Conservation (phyloP, 2,888 invertebrate species). For the Pyrgus malvae region DNA sequence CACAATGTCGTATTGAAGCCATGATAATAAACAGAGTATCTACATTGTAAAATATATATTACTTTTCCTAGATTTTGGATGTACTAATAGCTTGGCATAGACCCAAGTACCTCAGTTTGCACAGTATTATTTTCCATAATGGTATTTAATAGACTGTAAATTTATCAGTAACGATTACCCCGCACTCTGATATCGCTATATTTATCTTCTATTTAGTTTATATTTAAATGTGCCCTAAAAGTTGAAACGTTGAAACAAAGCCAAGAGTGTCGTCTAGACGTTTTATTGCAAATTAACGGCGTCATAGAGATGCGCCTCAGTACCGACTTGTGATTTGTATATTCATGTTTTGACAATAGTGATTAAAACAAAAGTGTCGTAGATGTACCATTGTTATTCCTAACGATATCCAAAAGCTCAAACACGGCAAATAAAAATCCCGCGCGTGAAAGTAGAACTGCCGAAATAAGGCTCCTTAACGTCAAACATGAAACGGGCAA, state of each 20-base stretch:
- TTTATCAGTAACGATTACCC: background rate
- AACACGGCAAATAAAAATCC: constrained; percentile 56
- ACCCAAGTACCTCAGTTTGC: background rate
- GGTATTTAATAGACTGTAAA: background rate
- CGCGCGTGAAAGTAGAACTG: constrained; percentile 35
- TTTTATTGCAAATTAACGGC: constrained; percentile 50
- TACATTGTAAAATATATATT: no score
- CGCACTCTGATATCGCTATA: background rate
- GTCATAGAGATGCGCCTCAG: constrained; percentile 50
- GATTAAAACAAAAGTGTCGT: constrained; percentile 26
- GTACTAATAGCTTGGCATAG: background rate
- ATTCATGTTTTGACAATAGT: constrained; percentile 15
- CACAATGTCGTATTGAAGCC: no score
- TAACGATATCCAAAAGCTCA: constrained; percentile 34
- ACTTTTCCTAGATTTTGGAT: no score
- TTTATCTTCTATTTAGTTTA: constrained; percentile 30
- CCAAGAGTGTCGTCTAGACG: constrained; percentile 60
- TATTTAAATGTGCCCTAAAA: constrained; percentile 47
- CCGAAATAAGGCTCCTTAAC: constrained; percentile 44
- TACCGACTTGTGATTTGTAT: constrained; percentile 47
- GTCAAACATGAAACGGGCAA: constrained; percentile 46
- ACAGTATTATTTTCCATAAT: background rate
- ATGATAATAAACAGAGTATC: no score
- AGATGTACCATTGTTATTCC: no score
- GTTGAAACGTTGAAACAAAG: constrained; percentile 58